These are phyloP conservation scores for Calcarius lapponicus DNA, from an alignment of 2,797 vertebrate genomes.

Conservation along the genomic window DNA sequence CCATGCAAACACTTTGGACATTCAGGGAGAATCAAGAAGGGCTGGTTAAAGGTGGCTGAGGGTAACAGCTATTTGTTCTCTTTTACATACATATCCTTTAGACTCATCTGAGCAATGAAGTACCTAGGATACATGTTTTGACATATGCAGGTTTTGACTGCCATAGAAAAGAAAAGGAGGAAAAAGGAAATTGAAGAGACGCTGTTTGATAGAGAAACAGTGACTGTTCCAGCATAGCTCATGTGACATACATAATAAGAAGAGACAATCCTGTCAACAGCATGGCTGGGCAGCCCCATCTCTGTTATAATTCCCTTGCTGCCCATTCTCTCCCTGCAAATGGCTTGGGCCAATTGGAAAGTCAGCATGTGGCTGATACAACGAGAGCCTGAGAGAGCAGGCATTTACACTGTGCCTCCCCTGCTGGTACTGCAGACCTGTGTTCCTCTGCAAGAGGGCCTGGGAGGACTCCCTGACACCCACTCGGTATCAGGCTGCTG, in stretches of 20 bases:
- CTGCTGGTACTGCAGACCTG: background rate
- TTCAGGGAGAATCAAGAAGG: background rate
- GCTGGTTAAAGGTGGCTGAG: background rate
- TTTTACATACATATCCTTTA: background rate
- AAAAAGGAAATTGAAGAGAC: background rate
- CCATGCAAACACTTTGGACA: background rate
- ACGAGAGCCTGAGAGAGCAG: background rate
- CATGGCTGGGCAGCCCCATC: background rate
- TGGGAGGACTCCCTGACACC: background rate
- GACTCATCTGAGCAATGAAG: background rate
- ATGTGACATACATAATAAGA: background rate
- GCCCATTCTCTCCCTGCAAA: background rate
- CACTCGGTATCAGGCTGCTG: background rate
- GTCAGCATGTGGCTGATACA: background rate
- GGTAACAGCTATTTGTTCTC: background rate
- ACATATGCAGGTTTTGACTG: background rate
- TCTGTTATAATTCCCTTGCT: background rate
- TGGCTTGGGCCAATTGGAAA: background rate
- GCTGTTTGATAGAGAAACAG: background rate
- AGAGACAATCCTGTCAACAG: background rate
- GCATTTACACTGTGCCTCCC: background rate
- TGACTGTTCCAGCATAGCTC: background rate
- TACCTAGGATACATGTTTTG: background rate
- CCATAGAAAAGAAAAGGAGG: background rate
- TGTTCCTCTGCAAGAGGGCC: background rate